These are phyloP conservation scores for Hemiprocne comata DNA, from an alignment of 2,113 vertebrate genomes.

Conservation along the genomic window DNA sequence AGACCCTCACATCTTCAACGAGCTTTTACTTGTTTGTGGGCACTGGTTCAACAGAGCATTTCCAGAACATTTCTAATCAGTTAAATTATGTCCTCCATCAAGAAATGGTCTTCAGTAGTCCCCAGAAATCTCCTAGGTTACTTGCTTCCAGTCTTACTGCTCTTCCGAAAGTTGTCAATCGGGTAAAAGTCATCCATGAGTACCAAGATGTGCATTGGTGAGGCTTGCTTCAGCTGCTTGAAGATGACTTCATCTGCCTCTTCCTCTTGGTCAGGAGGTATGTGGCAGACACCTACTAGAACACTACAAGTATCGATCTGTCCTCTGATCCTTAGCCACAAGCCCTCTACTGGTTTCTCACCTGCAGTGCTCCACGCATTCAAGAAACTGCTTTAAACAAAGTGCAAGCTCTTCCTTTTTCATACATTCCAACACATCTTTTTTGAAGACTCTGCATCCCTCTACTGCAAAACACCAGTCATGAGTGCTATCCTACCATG, in stretches of 20 bases:
- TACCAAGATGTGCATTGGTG: neutral
- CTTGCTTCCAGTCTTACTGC: neutral
- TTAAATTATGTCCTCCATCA: neutral
- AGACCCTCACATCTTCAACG: neutral
- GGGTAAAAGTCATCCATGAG: neutral
- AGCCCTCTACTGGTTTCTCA: neutral
- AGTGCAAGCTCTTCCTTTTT: neutral
- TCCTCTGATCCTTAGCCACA: neutral
- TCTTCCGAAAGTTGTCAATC: neutral
- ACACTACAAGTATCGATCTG: neutral
- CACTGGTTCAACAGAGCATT: neutral
- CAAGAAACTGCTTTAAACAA: neutral
- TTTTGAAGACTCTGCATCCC: neutral
- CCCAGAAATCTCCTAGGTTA: neutral
- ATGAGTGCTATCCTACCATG: neutral
- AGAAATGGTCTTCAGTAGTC: neutral
- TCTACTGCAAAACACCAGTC: neutral
- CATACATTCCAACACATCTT: neutral
- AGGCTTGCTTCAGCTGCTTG: neutral
- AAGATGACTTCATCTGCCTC: neutral
- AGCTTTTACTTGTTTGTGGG: neutral
- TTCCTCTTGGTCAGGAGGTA: neutral
- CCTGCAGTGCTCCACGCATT: neutral
- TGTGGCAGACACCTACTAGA: neutral
- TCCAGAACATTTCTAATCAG: neutral